phyloP scores from a whole-genome alignment of 30 jellyfish, hydroid and myxozoan species.

The Aurelia aurita region DNA sequence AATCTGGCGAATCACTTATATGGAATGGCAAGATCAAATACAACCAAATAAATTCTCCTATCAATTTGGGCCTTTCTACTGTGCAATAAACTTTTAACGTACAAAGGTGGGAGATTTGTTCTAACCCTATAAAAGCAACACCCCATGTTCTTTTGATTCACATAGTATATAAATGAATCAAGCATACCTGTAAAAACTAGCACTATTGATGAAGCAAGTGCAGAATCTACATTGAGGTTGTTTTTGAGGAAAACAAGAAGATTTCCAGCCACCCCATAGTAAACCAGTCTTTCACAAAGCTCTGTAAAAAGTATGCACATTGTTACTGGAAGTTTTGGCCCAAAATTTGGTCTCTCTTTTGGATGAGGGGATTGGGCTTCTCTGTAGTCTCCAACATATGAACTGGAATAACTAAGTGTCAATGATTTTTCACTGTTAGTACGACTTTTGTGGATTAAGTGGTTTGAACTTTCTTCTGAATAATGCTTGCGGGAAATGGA shows the following conservation, averaged over 20 bases:
- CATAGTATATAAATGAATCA: not conserved
- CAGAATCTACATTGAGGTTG: constrained; percentile 32
- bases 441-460: constrained; percentile 13
- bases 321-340: constrained; percentile 38
- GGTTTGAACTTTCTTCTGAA: not conserved
- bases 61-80: too few species aligned
- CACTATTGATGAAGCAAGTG: constrained; percentile 68
- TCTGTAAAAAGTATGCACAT: constrained; percentile 74
- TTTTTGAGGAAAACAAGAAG: constrained; percentile 68
- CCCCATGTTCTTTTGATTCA: too few species aligned
- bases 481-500: not conserved
- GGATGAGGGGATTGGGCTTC: constrained; percentile 2
- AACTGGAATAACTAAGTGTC: constrained; percentile 45
- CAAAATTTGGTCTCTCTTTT: constrained; percentile 18
- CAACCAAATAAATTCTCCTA: too few species aligned
- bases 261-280: constrained; percentile 83
- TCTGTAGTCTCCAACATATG: constrained; percentile 15
- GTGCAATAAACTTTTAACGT: too few species aligned
- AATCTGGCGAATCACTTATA: too few species aligned
- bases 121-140: too few species aligned
- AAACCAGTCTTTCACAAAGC: constrained; percentile 81
- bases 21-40: too few species aligned
- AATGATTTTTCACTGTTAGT: constrained; percentile 56
- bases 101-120: too few species aligned
- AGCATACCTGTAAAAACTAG: constrained; percentile 77